Evolutionary conservation across 2,888 invertebrate species (phyloP), one percentile per base, ranked within the genome.

Genomic region (Bugulina stolonifera): DNA sequence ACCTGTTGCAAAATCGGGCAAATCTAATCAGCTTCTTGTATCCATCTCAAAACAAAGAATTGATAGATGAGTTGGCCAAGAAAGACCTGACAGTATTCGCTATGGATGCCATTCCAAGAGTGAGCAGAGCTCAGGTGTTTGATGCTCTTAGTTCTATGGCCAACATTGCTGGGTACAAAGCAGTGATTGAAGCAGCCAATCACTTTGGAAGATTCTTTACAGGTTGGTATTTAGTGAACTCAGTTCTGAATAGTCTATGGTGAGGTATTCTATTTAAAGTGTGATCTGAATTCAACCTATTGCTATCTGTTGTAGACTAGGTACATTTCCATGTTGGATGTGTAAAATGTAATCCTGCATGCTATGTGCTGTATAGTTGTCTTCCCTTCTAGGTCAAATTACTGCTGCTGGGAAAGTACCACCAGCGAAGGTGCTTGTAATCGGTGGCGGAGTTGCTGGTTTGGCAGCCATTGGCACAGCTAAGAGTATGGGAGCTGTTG

Each of bases 101-200:
- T 14, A 93, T 94, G 93, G 94, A 94, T 82, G 92, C 91, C 82
- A 88, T 94, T 76, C 94, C 93, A 0, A 88, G 94, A 71, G 93
- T 94, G 77, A 90, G 91, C 75, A 87, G 93, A 74, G 94, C 94
- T 27, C 93, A 94, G 85, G 92, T 92, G 0, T 94, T 93, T 84
- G 93, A 94, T 83, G 93, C 91, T 0, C 87, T 94, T 1, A 92
- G 92, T 81, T 93, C 93, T 0, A 94, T 94, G 94, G 93, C 93
- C 0, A 94, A 94, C 81, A 91, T 94, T 75, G 89, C 92, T 70
- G 93, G 93, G 1, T 94, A 94, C 85, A 88, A 93, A 76, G 93
- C 93, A 0, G 93, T 94, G 22, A 88, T 94, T 35, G 93, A 93
- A 85, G 93, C 93, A 10, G 91, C 93, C 0, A 92, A 92, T 77